Conservation (phyloP, 2,797 vertebrate genomes). For the Peromyscus attwateri region DNA sequence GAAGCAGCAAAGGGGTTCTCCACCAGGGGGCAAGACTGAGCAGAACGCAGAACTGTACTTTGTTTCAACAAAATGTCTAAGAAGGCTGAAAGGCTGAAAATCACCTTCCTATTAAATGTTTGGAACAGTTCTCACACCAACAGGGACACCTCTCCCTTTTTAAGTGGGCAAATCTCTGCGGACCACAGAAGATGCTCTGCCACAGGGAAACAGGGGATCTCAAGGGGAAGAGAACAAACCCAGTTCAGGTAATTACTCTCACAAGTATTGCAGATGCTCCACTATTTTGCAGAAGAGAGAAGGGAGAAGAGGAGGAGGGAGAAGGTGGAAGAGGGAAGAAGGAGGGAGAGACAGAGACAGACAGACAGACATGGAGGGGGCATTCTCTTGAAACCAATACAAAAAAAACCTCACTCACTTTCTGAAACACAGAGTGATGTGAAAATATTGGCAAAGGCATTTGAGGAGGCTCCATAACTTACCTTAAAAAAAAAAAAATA, state of each 20-base stretch:
- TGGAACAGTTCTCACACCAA: not conserved
- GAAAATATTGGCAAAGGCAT: conserved; percentile 22
- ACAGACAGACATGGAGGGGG: not conserved
- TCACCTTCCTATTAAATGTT: conserved; percentile 1
- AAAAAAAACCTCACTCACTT: conserved; percentile 41
- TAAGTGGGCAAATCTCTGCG: conserved; percentile 14
- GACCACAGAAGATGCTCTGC: not conserved
- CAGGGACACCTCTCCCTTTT: not conserved
- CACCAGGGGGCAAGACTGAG: not conserved
- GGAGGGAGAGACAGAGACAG: not conserved
- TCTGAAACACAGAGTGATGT: conserved; percentile 3
- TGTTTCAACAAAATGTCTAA: conserved; percentile 45
- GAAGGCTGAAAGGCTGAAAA: conserved; percentile 27
- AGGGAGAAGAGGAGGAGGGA: not conserved
- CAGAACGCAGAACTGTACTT: conserved; percentile 42
- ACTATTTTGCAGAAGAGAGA: conserved; percentile 1
- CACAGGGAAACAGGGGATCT: not conserved
- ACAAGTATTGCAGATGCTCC: not conserved
- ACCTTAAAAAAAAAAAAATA: conserved; percentile 9
- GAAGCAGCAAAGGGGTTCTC: not conserved
- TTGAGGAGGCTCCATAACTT: conserved; percentile 7
- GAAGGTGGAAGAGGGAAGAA: not conserved
- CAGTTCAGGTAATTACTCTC: not conserved
- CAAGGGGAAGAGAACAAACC: not conserved
- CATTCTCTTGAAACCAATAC: not conserved